Base-by-base conservation (phyloP, 2,113 vertebrate genomes). In the Oostethus manadensis region DNA sequence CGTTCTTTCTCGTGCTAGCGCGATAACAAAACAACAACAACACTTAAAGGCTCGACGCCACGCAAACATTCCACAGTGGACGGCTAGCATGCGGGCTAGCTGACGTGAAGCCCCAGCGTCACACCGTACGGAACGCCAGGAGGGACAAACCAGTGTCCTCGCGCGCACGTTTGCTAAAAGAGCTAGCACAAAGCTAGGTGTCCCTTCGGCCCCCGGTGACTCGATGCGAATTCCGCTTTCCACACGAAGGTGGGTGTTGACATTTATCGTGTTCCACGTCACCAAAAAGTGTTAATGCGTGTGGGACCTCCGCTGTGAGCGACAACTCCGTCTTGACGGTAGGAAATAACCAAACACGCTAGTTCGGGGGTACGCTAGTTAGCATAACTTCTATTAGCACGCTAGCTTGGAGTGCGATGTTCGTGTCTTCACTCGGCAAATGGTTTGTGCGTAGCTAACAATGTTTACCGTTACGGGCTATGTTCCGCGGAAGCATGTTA, bases 171-270 rank as follows among this genome's bases (percentile, higher is more conserved):
- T 14, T 45, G 13, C 42, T 10, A 21, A 58, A 16, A 29, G 14
- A 6, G 53, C 74, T 78, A 73, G 66, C 76, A 14, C 11, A 9
- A 57, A 70, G 10, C 40, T 49, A 51, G 68, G 58, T 61, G 53
- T 38, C 8, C 22, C 14, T 18, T 43, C n/a, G 62, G 42, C 54
- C 64, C 50, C 51, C 71, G 72, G 71, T 80, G 75, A 79, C 66
- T 79, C 74, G 72, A 71, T 66, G 26, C 22, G 56, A 47, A 1
- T 6, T 18, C n/a, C 4, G 62, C 64, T 79, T 65, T 74, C 62
- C 66, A 51, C 9, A 60, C 48, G 61, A 1, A 68, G 81, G 83
- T 85, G 20, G 53, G 78, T 76, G 29, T 3, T 48, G 46, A 21
- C 3, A n/a, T 6, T 17, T 11, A 17, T 48, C 4, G 17, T 9